phyloP scores from a whole-genome alignment of 2,888 invertebrate species.

The Schrankia costaestrigalis region DNA sequence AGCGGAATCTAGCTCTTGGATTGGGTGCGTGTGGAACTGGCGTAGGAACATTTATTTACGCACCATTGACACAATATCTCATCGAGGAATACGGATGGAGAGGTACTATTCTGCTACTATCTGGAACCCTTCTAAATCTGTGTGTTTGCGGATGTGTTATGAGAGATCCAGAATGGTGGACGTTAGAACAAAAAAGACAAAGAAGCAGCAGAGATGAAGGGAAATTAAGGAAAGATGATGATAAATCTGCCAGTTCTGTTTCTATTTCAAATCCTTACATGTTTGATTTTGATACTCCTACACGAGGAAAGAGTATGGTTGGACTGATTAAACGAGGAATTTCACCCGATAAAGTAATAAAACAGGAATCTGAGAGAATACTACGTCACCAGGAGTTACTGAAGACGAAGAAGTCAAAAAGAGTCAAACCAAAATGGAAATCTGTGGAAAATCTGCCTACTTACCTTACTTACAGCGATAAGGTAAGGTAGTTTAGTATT shows the following conservation, averaged over 20 bases:
- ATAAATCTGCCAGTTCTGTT: slow-evolving; percentile 69
- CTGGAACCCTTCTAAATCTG: slow-evolving; percentile 91
- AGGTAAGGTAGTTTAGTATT: slow-evolving; percentile 61
- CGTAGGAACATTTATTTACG: slow-evolving; percentile 93
- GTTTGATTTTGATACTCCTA: slow-evolving; percentile 55
- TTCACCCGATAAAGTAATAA: slow-evolving; percentile 55
- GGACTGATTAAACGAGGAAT: slow-evolving; percentile 54
- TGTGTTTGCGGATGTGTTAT: slow-evolving; percentile 93
- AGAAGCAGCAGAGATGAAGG: slow-evolving; percentile 39
- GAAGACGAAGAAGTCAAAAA: slow-evolving; percentile 39
- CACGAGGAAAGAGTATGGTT: slow-evolving; percentile 59
- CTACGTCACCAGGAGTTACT: slow-evolving; percentile 48
- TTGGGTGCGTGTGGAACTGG: slow-evolving; percentile 94
- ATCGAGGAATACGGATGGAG: slow-evolving; percentile 92
- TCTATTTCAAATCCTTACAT: slow-evolving; percentile 74
- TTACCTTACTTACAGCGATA: slow-evolving; percentile 84
- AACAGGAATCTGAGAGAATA: slow-evolving; percentile 57
- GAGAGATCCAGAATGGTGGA: slow-evolving; percentile 93
- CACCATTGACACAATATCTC: slow-evolving; percentile 90
- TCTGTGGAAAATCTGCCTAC: slow-evolving; percentile 89
- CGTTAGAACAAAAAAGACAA: slow-evolving; percentile 81
- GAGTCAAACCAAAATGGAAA: slow-evolving; percentile 53
- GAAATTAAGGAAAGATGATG: slow-evolving; percentile 49
- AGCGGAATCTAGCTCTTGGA: slow-evolving; percentile 91
- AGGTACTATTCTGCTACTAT: slow-evolving; percentile 89